These are phyloP conservation scores for Ciconia nigra DNA, from an alignment of 2,797 vertebrate species.

Conservation along the genomic window DNA sequence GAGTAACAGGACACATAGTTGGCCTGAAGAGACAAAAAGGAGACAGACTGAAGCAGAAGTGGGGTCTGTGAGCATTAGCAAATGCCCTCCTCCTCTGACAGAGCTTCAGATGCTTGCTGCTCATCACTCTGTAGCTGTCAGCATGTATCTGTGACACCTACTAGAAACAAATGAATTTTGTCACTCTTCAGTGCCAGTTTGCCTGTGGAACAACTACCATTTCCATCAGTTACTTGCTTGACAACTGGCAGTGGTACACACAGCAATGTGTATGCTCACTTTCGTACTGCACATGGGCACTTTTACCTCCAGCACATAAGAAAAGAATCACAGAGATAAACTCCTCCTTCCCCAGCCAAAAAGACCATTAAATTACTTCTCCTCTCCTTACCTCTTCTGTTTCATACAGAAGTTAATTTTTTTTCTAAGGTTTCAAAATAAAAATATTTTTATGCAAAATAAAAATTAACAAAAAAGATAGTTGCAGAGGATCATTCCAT, in stretches of 20 bases:
- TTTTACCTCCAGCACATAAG: neutral
- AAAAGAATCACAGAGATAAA: neutral
- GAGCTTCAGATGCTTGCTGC: neutral
- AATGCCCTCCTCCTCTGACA: neutral
- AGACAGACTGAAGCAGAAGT: neutral
- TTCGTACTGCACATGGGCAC: fast-evolving
- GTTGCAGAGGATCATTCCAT: neutral
- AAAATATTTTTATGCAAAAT: neutral
- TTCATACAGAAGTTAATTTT: neutral
- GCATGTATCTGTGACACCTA: too few species aligned
- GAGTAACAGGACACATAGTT: neutral
- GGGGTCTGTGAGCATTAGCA: neutral
- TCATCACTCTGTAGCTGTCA: neutral
- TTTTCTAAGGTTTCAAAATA: neutral
- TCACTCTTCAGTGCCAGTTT: neutral
- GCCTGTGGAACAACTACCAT: neutral
- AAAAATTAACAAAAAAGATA: neutral
- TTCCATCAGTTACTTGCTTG: neutral
- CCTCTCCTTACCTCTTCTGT: neutral
- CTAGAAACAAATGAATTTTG: neutral
- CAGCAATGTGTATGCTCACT: neutral
- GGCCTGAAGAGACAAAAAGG: neutral
- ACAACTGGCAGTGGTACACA: neutral
- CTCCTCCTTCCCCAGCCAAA: neutral
- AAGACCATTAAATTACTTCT: neutral